Conservation (phyloP, 2,888 invertebrate genomes). For the Embidobia sp. region DNA sequence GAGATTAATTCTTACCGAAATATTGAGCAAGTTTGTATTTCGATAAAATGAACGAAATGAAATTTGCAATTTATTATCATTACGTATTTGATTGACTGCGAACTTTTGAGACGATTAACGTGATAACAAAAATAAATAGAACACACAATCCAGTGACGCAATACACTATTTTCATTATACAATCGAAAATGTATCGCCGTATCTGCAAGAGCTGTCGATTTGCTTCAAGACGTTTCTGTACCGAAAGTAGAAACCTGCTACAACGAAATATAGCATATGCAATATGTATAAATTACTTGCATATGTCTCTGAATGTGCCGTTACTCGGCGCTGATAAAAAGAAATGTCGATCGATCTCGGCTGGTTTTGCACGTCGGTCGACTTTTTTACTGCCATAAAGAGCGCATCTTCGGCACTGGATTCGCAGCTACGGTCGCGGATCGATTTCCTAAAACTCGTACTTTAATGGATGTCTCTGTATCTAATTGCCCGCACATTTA, state of each 20-base stretch:
- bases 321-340: conserved; percentile 42
- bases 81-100: no score
- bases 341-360: conserved; percentile 38
- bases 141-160: no score
- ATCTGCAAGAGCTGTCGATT: conserved; percentile 5
- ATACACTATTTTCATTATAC: no score
- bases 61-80: no score
- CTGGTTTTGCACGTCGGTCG: conserved; percentile 33
- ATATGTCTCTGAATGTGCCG: conserved; percentile 45
- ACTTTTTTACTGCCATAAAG: conserved; percentile 46
- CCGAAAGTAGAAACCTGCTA: conserved; percentile 25
- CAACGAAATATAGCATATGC: conserved; percentile 37
- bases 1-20: no score
- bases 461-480: conserved; percentile 20
- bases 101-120: no score
- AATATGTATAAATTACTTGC: conserved; percentile 21
- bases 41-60: no score
- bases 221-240: conserved; percentile 3
- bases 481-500: conserved; percentile 30
- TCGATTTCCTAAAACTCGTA: conserved; percentile 37
- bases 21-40: no score
- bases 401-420: conserved; percentile 27
- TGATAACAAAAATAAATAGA: no score
- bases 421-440: conserved; percentile 33
- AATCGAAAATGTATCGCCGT: no score